Conservation (phyloP, 1,140 invertebrate genomes). For the Micrasema minimum region DNA sequence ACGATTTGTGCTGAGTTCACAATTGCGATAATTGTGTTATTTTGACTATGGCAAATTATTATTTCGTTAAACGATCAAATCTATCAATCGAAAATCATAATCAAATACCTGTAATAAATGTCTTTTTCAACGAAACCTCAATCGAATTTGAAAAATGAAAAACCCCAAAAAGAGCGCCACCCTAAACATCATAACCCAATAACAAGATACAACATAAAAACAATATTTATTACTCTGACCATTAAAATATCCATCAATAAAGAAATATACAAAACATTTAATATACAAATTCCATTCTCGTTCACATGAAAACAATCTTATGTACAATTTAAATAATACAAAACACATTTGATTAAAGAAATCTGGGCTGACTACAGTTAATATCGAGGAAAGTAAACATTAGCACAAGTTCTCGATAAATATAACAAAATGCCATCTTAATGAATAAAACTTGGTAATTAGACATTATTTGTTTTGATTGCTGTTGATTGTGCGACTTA, state of each 20-base stretch:
- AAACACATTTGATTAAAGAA: conserved; percentile 19
- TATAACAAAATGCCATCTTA: conserved; percentile 37
- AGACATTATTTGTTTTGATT: conserved; percentile 34
- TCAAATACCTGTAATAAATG: conserved; percentile 8
- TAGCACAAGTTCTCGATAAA: conserved; percentile 13
- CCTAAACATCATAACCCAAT: conserved; percentile 32
- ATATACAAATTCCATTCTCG: conserved; percentile 34
- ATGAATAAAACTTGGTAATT: conserved; percentile 25
- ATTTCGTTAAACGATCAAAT: conserved; percentile 23
- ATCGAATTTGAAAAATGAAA: neutral
- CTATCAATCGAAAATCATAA: conserved; percentile 16
- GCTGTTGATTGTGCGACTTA: conserved; percentile 50
- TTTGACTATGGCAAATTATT: conserved; percentile 14
- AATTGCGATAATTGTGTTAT: conserved; percentile 23
- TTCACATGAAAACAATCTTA: conserved; percentile 18
- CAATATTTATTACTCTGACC: conserved; percentile 36
- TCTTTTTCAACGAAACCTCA: conserved; percentile 1
- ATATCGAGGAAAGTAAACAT: neutral
- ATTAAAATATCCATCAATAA: conserved; percentile 40
- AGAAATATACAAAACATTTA: conserved; percentile 43
- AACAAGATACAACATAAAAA: conserved; percentile 44
- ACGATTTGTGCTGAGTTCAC: conserved; percentile 43
- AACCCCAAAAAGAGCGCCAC: neutral
- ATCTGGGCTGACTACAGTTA: conserved; percentile 10
- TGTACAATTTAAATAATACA: conserved; percentile 28